phyloP scores from a whole-genome alignment of 1,140 invertebrate species.

The Ceratoteleas bidentatus region DNA sequence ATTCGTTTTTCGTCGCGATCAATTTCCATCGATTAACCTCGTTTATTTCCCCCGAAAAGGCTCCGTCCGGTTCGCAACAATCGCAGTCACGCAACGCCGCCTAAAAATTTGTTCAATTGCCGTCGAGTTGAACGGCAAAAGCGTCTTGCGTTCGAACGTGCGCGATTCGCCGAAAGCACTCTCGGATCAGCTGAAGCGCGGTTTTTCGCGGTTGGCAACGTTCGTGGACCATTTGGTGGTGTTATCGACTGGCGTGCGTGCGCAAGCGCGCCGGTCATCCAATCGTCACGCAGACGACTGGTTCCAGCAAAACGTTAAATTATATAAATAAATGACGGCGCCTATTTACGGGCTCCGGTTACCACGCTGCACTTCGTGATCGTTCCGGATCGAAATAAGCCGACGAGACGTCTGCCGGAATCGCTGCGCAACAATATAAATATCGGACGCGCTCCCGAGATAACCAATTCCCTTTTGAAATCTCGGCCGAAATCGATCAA shows the following conservation, averaged over 20 bases:
- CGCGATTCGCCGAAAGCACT: neutral
- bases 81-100: too few relatives aligned
- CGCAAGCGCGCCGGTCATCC: constrained; percentile 58
- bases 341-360: constrained; percentile 51
- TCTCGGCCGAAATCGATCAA: constrained; percentile 4
- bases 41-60: too few relatives aligned
- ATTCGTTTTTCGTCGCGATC: too few relatives aligned
- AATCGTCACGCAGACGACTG: constrained; percentile 48
- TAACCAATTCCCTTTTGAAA: neutral
- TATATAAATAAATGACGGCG: constrained; percentile 64
- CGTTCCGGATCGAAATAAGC: constrained; percentile 30
- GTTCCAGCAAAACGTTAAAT: constrained; percentile 60
- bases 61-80: too few relatives aligned
- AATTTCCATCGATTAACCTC: too few relatives aligned
- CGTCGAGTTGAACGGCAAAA: too few relatives aligned
- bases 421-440: constrained; percentile 19
- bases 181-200: constrained; percentile 38
- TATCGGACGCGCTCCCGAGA: neutral
- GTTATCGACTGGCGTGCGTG: constrained; percentile 61
- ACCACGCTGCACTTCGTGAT: constrained; percentile 36
- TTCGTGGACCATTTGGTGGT: constrained; percentile 58
- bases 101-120: too few relatives aligned
- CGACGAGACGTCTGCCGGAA: constrained; percentile 16
- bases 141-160: too few relatives aligned
- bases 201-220: constrained; percentile 60